Evolutionary conservation across 2,113 vertebrate species (phyloP).

Genomic region (Pseudolaguvia tuberculata): DNA sequence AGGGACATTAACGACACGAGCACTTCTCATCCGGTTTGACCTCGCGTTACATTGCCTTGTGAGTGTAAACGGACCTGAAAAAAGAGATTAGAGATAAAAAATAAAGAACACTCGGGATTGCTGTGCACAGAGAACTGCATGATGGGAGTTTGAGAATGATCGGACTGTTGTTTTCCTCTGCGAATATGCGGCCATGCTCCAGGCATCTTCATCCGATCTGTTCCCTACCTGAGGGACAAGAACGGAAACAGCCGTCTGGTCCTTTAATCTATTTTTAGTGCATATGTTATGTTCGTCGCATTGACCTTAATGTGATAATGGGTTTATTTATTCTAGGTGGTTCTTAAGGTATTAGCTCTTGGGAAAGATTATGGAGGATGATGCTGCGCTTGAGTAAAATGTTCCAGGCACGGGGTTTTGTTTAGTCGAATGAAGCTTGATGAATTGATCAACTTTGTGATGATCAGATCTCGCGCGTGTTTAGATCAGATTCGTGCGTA

Average conservation of each 20-base stretch:
- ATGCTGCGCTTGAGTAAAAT: background rate
- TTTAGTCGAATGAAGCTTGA: too few relatives aligned
- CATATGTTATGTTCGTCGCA: background rate
- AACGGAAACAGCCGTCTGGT: conserved; percentile 6
- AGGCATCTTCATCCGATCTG: conserved; percentile 56
- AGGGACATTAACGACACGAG: background rate
- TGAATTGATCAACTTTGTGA: conserved; percentile 13
- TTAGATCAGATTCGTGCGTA: background rate
- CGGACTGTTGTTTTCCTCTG: conserved; percentile 37
- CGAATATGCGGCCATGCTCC: conserved; percentile 59
- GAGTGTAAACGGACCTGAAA: background rate
- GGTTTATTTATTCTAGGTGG: background rate
- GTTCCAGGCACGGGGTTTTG: background rate
- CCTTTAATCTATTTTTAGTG: background rate
- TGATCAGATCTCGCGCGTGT: background rate
- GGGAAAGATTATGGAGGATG: background rate
- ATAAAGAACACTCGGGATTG: conserved; percentile 5
- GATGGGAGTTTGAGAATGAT: conserved; percentile 51
- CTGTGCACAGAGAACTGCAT: conserved; percentile 5
- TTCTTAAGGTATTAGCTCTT: background rate
- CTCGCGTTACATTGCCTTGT: background rate
- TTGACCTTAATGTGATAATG: conserved; percentile 1
- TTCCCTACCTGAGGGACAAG: conserved; percentile 59
- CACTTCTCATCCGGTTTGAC: conserved; percentile 3
- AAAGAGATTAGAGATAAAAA: background rate